phyloP scores from a whole-genome alignment of 2,113 vertebrate genomes.

The Nymphicus hollandicus region DNA sequence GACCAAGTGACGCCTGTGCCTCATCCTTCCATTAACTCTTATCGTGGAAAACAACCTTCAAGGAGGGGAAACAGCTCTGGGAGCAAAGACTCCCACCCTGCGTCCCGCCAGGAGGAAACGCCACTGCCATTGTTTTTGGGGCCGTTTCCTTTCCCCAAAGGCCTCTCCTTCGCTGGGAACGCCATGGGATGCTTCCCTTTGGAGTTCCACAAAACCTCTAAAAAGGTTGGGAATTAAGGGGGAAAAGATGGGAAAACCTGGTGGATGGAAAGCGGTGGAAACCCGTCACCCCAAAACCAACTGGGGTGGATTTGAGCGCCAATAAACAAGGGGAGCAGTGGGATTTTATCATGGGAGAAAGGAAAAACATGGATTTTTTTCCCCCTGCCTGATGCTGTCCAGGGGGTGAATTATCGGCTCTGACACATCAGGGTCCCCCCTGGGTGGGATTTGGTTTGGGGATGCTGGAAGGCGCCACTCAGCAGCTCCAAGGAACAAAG shows the following conservation, averaged over 20 bases:
- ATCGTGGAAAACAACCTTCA: not conserved
- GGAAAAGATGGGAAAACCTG: rapidly evolving
- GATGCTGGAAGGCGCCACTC: not conserved
- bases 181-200: not conserved
- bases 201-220: not conserved
- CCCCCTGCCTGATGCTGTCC: rapidly evolving
- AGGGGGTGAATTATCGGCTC: not conserved
- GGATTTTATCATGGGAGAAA: not conserved
- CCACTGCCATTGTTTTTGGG: conserved; percentile 32
- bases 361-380: not conserved
- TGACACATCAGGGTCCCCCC: rapidly evolving
- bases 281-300: not conserved
- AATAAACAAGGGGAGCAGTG: rapidly evolving
- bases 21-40: not conserved
- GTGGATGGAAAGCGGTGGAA: not conserved
- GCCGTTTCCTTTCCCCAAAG: conserved; percentile 44
- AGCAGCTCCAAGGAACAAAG: not conserved
- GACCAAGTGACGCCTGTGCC: rapidly evolving
- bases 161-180: not conserved
- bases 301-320: not conserved
- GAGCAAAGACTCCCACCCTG: not conserved
- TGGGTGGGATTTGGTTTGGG: not conserved
- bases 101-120: conserved; percentile 11
- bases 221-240: rapidly evolving
- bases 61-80: not conserved